Evolutionary conservation across 2,888 invertebrate genomes (phyloP).

Genomic region (Phyllotreta striolata): DNA sequence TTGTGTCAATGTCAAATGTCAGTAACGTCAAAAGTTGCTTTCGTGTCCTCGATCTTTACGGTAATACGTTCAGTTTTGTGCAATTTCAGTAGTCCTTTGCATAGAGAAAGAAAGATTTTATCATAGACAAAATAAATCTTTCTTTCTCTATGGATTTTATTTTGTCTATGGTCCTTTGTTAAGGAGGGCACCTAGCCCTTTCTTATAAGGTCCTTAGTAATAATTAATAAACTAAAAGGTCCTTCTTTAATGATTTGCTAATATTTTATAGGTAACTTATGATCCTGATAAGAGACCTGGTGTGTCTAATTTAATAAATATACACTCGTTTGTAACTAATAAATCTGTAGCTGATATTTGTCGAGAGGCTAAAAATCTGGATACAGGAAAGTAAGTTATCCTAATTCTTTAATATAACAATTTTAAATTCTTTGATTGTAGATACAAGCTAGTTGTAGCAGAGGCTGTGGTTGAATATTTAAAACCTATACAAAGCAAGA

Average conservation of each 20-base stretch:
- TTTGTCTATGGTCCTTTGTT: no score
- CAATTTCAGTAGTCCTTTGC: no score
- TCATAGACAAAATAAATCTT: no score
- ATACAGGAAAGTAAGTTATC: slow-evolving; percentile 74
- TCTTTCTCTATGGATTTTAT: no score
- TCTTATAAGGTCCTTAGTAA: no score
- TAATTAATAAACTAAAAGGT: not conserved
- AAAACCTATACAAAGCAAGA: slow-evolving; percentile 72
- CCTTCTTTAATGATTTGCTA: not conserved
- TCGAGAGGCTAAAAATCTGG: slow-evolving; percentile 68
- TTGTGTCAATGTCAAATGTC: not conserved
- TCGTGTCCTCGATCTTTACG: not conserved
- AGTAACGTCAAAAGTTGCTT: not conserved
- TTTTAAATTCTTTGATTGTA: slow-evolving; percentile 50
- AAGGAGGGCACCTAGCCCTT: no score
- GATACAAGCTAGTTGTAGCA: slow-evolving; percentile 77
- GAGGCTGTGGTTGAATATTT: slow-evolving; percentile 76
- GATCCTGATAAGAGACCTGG: slow-evolving; percentile 83
- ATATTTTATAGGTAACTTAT: slow-evolving; percentile 71
- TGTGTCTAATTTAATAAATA: slow-evolving; percentile 86
- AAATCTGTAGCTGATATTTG: slow-evolving; percentile 74
- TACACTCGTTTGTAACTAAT: slow-evolving; percentile 80
- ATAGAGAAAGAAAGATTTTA: no score
- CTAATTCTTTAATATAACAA: slow-evolving; percentile 19
- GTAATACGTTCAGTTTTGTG: not conserved